phyloP scores from a whole-genome alignment of 2,888 invertebrate species.

The Stramonita haemastoma region DNA sequence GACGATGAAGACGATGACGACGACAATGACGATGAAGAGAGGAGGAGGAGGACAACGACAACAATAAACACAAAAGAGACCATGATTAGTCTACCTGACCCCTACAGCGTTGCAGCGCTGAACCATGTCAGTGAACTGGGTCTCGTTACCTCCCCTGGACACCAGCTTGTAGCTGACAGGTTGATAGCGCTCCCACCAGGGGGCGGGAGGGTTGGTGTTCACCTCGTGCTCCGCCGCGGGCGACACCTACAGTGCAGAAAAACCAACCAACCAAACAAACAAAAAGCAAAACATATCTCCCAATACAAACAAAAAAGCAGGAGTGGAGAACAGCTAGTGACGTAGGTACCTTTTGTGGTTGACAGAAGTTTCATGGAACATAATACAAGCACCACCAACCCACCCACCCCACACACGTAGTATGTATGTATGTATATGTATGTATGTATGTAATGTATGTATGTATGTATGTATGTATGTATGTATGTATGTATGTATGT shows the following conservation, averaged over 20 bases:
- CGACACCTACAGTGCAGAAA: conserved; percentile 68
- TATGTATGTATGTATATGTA: too few relatives aligned
- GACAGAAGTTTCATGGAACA: too few relatives aligned
- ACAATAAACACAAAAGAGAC: background rate
- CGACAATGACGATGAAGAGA: background rate
- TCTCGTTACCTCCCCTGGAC: conserved; percentile 68
- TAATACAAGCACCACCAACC: too few relatives aligned
- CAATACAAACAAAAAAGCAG: too few relatives aligned
- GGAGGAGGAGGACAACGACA: background rate
- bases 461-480: too few relatives aligned
- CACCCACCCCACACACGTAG: too few relatives aligned
- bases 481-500: too few relatives aligned
- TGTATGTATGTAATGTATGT: too few relatives aligned
- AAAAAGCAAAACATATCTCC: too few relatives aligned
- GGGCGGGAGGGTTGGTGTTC: conserved; percentile 59
- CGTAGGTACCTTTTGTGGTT: too few relatives aligned
- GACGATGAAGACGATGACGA: background rate
- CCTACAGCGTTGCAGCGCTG: conserved; percentile 69
- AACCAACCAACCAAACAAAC: too few relatives aligned
- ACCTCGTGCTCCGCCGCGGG: conserved; percentile 71
- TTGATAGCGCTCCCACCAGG: conserved; percentile 76
- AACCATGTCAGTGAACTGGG: conserved; percentile 71
- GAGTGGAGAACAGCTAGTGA: too few relatives aligned
- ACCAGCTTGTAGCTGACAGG: conserved; percentile 72
- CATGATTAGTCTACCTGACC: conserved; percentile 62